Percentiles rank a stretch among this genome's conserved stretches.
Conservation (phyloP, 1,140 invertebrate species). For the Camponotus vicinus region DNA sequence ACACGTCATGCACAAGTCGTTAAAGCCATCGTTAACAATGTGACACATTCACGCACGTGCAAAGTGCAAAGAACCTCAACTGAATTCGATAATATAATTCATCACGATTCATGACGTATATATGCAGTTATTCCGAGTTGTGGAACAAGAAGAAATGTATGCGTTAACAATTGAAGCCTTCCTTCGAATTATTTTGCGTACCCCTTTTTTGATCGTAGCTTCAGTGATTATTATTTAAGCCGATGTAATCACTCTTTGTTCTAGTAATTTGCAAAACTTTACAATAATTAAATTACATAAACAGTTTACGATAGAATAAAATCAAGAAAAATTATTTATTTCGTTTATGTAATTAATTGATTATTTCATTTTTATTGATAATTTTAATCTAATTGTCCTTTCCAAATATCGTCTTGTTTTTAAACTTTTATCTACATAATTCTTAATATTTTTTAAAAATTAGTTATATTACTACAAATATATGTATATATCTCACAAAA, state of each 20-base stretch:
- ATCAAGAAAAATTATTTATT: not conserved
- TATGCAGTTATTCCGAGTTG: not conserved
- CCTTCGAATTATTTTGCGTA: not conserved
- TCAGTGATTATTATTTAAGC: not conserved
- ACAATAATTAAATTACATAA: not conserved
- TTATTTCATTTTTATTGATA: not conserved
- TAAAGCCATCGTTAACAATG: slow-evolving; percentile 45
- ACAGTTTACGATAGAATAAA: not conserved
- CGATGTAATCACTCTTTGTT: not conserved
- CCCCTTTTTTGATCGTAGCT: not conserved
- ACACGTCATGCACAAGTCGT: slow-evolving; percentile 24
- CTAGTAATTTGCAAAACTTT: not conserved
- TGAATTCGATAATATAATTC: not conserved
- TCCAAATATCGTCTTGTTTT: too few species aligned
- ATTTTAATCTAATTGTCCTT: not conserved
- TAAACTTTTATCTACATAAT: too few species aligned
- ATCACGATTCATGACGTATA: not conserved
- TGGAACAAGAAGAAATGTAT: not conserved
- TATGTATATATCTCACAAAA: too few species aligned
- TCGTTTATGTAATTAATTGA: not conserved
- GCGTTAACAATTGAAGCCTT: not conserved
- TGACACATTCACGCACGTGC: not conserved
- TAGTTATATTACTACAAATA: too few species aligned
- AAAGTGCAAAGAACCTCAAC: not conserved
- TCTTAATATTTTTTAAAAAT: too few species aligned